Conservation (phyloP, 2,888 invertebrate species). For the Metellina segmentata region DNA sequence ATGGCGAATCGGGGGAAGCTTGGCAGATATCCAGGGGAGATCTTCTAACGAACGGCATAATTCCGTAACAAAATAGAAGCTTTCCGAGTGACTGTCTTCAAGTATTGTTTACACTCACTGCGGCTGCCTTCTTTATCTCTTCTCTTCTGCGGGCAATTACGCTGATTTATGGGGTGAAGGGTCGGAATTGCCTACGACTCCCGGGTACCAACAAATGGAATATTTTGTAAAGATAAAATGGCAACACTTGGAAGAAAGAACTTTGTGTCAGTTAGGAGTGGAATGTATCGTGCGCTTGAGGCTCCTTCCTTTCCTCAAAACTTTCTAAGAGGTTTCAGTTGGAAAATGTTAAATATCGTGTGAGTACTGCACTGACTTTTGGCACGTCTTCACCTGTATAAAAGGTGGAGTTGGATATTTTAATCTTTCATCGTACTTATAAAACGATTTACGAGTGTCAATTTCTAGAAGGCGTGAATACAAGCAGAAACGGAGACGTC, state of each 20-base stretch:
- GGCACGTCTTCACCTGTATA: background rate
- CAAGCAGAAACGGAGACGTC: no score
- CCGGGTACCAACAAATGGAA: background rate
- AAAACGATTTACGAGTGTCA: no score
- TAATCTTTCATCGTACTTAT: background rate
- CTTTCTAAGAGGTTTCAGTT: background rate
- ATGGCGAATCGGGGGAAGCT: no score
- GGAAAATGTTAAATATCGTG: background rate
- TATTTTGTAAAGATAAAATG: background rate
- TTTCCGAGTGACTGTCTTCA: constrained; percentile 3
- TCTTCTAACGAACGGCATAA: constrained; percentile 7
- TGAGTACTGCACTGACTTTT: background rate
- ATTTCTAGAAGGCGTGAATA: no score
- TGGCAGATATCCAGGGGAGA: no score
- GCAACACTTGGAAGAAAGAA: no score
- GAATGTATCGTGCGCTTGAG: no score
- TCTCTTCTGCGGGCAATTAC: background rate
- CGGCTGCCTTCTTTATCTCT: constrained; percentile 1
- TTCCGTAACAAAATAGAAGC: constrained; percentile 17
- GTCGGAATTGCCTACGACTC: background rate
- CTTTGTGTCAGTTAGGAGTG: background rate
- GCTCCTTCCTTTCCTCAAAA: background rate
- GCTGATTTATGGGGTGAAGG: constrained; percentile 21
- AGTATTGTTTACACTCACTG: constrained; percentile 44
- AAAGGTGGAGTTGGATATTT: background rate